Conservation (phyloP, 2,113 vertebrate genomes). For the Xenopus laevis region DNA sequence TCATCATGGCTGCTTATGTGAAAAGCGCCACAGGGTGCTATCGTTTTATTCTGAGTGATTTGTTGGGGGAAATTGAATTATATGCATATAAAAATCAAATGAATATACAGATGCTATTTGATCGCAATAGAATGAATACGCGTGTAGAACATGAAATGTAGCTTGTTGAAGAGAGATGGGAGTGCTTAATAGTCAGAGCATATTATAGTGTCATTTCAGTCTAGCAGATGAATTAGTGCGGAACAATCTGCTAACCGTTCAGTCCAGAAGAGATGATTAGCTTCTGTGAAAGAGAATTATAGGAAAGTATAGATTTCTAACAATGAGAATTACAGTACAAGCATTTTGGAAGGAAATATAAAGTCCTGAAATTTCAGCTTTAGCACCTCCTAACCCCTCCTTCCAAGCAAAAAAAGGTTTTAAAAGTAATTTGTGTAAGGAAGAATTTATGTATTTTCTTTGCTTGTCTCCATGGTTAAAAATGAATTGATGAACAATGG, state of each 20-base stretch:
- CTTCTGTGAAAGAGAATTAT: slow-evolving; percentile 18
- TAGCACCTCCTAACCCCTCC: slow-evolving; percentile 13
- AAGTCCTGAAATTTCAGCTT: slow-evolving; percentile 13
- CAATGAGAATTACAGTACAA: slow-evolving; percentile 29
- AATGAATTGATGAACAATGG: not conserved
- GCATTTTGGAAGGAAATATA: slow-evolving; percentile 28
- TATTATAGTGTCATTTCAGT: slow-evolving; percentile 11
- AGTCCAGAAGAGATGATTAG: slow-evolving; percentile 12
- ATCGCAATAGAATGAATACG: slow-evolving; percentile 4
- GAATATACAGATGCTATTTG: not conserved
- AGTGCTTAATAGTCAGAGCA: not conserved
- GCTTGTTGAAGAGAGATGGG: slow-evolving; percentile 10
- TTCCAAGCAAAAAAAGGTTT: not conserved
- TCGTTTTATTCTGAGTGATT: no score
- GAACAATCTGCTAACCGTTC: slow-evolving; percentile 1
- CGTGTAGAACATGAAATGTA: slow-evolving; percentile 9
- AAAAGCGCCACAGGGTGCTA: no score
- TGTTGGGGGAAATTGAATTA: no score
- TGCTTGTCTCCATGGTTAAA: not conserved
- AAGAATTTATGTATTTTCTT: not conserved
- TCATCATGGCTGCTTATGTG: no score
- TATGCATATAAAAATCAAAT: no score
- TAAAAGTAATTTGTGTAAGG: not conserved
- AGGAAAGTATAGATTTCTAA: slow-evolving; percentile 19
- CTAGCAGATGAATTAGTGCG: slow-evolving; percentile 21